These are phyloP conservation scores for Drosophila mulleri DNA, from an alignment of 2,888 invertebrate genomes.

Conservation along the genomic window DNA sequence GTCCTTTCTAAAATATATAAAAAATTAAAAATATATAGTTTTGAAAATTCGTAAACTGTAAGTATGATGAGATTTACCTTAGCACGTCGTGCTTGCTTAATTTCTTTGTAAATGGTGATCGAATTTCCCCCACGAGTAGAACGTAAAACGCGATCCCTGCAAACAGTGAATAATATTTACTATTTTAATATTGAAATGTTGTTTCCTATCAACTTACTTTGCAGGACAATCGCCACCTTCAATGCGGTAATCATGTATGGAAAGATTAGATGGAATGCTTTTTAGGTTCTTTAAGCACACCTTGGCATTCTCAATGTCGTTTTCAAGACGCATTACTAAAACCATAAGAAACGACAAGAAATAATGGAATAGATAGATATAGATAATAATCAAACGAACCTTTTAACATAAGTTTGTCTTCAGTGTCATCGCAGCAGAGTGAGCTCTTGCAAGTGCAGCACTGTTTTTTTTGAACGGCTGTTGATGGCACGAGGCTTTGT, in stretches of 20 bases:
- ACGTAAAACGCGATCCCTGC: conserved; percentile 30
- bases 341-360: not conserved
- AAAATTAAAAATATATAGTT: not conserved
- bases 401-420: conserved; percentile 79
- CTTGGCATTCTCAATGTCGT: conserved; percentile 79
- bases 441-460: conserved; percentile 80
- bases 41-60: too few species aligned
- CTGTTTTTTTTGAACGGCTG: conserved; percentile 23
- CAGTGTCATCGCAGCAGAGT: conserved; percentile 76
- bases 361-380: not conserved
- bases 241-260: conserved; percentile 50
- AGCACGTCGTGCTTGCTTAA: conserved; percentile 34
- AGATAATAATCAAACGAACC: conserved; percentile 55
- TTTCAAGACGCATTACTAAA: conserved; percentile 79
- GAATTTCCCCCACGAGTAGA: conserved; percentile 30
- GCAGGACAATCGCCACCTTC: conserved; percentile 42
- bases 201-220: conserved; percentile 35
- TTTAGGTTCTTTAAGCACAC: conserved; percentile 72
- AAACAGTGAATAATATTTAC: too few species aligned
- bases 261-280: conserved; percentile 60
- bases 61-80: conserved; percentile 22
- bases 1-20: conserved; percentile 19
- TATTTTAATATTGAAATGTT: too few species aligned
- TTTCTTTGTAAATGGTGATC: conserved; percentile 32
- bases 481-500: not conserved